phyloP scores from a whole-genome alignment of 2,797 vertebrate species.

The Melanotaenia maccullochi region DNA sequence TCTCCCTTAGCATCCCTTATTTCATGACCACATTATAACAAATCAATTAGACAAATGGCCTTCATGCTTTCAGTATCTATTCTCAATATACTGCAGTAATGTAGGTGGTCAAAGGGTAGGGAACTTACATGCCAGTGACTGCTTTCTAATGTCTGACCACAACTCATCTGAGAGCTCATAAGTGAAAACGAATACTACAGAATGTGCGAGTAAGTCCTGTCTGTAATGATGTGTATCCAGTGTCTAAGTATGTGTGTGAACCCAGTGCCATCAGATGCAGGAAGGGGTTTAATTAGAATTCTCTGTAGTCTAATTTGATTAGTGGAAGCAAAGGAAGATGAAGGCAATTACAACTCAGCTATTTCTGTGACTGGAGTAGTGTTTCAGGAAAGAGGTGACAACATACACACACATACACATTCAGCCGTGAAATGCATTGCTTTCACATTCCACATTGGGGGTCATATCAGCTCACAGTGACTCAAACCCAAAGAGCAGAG shows the following conservation, averaged over 20 bases:
- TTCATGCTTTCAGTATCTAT: not conserved
- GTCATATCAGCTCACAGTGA: conserved; percentile 47
- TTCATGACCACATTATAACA: conserved; percentile 24
- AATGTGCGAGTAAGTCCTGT: conserved; percentile 17
- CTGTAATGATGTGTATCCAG: conserved; percentile 30
- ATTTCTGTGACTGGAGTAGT: conserved; percentile 72
- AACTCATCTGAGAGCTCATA: conserved; percentile 34
- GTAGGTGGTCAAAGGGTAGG: conserved; percentile 39
- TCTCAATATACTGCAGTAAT: conserved; percentile 27
- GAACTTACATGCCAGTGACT: conserved; percentile 29
- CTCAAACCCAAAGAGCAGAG: conserved; percentile 57
- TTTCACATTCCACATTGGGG: conserved; percentile 37
- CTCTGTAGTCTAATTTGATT: conserved; percentile 82
- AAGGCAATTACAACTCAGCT: conserved; percentile 79
- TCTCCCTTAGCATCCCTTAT: conserved; percentile 2
- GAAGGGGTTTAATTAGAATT: conserved; percentile 76
- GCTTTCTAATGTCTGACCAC: conserved; percentile 27
- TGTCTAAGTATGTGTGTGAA: conserved; percentile 39
- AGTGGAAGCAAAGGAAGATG: conserved; percentile 76
- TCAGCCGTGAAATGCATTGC: conserved; percentile 31
- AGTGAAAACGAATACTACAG: conserved; percentile 44
- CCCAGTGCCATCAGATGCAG: conserved; percentile 59
- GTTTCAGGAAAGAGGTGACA: conserved; percentile 70
- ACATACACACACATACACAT: conserved; percentile 21
- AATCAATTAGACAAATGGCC: conserved; percentile 40